Evolutionary conservation across 1,140 invertebrate genomes (phyloP), one percentile per base, ranked within the genome.

Genomic region (Berghia stephanieae): DNA sequence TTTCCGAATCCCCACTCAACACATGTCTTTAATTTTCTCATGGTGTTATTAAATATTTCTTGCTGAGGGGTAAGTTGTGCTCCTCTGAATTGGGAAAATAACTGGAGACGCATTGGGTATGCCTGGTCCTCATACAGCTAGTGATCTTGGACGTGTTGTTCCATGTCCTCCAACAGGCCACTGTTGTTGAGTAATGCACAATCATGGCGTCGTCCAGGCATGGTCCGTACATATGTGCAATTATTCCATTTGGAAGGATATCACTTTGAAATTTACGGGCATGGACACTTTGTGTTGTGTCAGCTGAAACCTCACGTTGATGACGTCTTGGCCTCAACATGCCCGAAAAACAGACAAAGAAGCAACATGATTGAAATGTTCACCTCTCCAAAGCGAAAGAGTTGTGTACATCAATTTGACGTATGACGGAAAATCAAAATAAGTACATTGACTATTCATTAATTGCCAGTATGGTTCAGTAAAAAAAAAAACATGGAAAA

Each of bases 61-160:
- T 77, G 66, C 34, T 77, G 55, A 31, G 63, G 42, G 24, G 40
- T 77, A 16, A 77, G 66, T n/a, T 71, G 52, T 21, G 63, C 66
- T 34, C 67, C 66, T 42, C 36, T 52, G 46, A 77, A 77, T 49
- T 66, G 75, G 36, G 24, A 31, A 3, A 70, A 27, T 21, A 77
- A 67, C 46, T 52, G 66, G 21, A 27, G 24, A 18, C 66, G 6
- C n/a, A 63, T 55, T 2, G 77, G 77, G 66, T 78, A 78, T 42
- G 69, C 77, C 3, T 68, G 77, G 43, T 78, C 77, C 8, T 69
- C 77, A 73, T 78, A 78, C n/a, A 78, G 34, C 8, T 52, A 49
- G 73, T 60, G 73, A 3, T 38, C 18, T 18, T 46, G 42, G 21
- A 69, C 21, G 44, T 43, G 67, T 69, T 27, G 31, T 31, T n/a